A percentile compares a stretch with the other conserved stretches of the same genome.
Conservation (phyloP, 2,797 vertebrate species). For the Lutjanus argentimaculatus region DNA sequence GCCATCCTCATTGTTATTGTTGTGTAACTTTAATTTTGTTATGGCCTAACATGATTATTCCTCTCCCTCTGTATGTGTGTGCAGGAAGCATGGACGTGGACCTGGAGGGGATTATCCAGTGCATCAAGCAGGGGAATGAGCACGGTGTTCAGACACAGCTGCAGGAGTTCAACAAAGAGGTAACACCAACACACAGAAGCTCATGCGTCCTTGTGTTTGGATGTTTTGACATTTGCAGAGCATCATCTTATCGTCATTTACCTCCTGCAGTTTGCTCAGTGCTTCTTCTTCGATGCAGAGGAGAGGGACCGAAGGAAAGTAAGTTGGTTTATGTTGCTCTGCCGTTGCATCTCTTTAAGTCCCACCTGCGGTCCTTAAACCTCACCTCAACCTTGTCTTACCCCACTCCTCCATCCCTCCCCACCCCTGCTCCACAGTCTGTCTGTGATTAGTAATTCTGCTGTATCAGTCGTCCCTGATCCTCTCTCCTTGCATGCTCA, state of each 20-base stretch:
- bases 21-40: conserved; percentile 65
- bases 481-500: conserved; percentile 68
- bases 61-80: background rate
- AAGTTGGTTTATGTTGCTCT: conserved; percentile 26
- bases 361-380: conserved; percentile 10
- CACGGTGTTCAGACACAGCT: conserved; percentile 77
- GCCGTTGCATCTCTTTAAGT: background rate
- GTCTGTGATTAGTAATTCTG: conserved; percentile 79
- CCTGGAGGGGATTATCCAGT: conserved; percentile 82
- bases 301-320: conserved; percentile 76
- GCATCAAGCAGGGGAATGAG: conserved; percentile 83
- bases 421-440: conserved; percentile 28
- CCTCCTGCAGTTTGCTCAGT: conserved; percentile 78
- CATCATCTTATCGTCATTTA: background rate
- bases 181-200: conserved; percentile 45
- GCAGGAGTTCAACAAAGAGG: conserved; percentile 85
- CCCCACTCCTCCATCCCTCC: conserved; percentile 1
- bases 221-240: background rate
- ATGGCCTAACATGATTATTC: conserved; percentile 37
- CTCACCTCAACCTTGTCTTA: conserved; percentile 2
- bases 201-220: background rate
- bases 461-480: conserved; percentile 81
- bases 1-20: conserved; percentile 25
- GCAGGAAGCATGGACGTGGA: conserved; percentile 80
- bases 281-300: conserved; percentile 82